A percentile compares a stretch with the other conserved stretches of the same genome.
These are phyloP conservation scores for Pseudochirops corinnae DNA, from an alignment of 2,797 vertebrate genomes.

Conservation along the genomic window DNA sequence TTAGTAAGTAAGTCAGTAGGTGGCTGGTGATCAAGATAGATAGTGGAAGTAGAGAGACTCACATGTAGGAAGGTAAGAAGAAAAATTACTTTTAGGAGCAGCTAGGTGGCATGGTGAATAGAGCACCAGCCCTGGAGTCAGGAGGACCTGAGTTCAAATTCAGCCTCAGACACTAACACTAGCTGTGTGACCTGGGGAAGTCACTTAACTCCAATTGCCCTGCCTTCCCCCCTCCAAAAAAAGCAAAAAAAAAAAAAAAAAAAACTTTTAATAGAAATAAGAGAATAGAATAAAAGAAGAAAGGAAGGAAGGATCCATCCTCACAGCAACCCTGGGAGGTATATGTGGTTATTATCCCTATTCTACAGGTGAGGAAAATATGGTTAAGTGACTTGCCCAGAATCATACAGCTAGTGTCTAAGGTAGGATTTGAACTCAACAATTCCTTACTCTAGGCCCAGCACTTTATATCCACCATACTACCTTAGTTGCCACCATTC, in stretches of 20 bases:
- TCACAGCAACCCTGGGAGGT: background rate
- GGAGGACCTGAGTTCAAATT: too few relatives aligned
- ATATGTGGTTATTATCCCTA: background rate
- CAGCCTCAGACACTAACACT: too few relatives aligned
- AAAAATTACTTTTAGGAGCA: background rate
- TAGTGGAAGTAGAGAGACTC: background rate
- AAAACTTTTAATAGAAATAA: background rate
- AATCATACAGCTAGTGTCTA: background rate
- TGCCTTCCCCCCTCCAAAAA: too few relatives aligned
- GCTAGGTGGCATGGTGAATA: too few relatives aligned
- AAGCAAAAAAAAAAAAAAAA: too few relatives aligned
- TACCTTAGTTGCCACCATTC: background rate
- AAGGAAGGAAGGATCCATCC: background rate
- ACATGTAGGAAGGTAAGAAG: background rate
- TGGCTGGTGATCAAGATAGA: background rate
- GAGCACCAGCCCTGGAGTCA: too few relatives aligned
- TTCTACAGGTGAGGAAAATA: background rate
- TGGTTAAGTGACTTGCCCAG: background rate
- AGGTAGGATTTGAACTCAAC: background rate
- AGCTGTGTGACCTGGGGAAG: too few relatives aligned
- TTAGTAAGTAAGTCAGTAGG: background rate
- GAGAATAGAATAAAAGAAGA: background rate
- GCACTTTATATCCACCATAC: background rate
- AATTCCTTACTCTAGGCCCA: background rate
- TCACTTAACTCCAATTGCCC: too few relatives aligned